Evolutionary conservation across 2,797 vertebrate genomes (phyloP), one percentile per base, ranked within the genome.

Genomic region (Echiichthys vipera): DNA sequence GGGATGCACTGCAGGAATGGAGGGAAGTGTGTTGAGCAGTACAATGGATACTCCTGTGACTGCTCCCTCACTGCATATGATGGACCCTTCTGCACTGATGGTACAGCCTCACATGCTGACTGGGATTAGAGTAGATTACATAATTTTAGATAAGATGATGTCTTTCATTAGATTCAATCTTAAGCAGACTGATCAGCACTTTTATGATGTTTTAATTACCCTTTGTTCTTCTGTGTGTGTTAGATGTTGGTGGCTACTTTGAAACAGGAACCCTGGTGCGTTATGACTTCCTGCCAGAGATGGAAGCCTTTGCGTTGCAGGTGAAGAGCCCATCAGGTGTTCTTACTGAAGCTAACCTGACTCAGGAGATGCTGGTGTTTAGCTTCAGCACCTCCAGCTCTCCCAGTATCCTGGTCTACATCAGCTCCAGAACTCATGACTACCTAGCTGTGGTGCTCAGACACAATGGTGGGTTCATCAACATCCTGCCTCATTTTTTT

Each of bases 161-260:
- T 24, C 24, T 37, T 55, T 10, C 4, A 45, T 50, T 37, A 12
- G 7, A 36, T 51, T 8, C 1, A 12, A 15, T 61, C 14, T 55
- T 18, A 51, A 46, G 25, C 22, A 59, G 12, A 22, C 1, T 10
- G 7, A 17, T 25, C 11, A 20, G 42, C 27, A 42, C 2, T 42
- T 49, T 14, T 0, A 1, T 27, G 1, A 3, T 34, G 40, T 24
- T 25, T 20, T 25, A 34, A 30, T n/a, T 5, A 18, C 13, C 13
- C 18, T 27, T 34, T 2, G 5, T 32, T 53, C 22, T 17, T 6
- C 36, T 50, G 10, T 71, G 36, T 30, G 3, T 54, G 4, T 47
- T 56, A 99, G 98, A 99, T 78, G 96, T 99, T 1, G 98, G 98
- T 0, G 97, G 97, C 0, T 99, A 97, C 91, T 99, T 99, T 81